These are phyloP conservation scores for Lagopus muta DNA, from an alignment of 2,113 vertebrate genomes.

Conservation along the genomic window DNA sequence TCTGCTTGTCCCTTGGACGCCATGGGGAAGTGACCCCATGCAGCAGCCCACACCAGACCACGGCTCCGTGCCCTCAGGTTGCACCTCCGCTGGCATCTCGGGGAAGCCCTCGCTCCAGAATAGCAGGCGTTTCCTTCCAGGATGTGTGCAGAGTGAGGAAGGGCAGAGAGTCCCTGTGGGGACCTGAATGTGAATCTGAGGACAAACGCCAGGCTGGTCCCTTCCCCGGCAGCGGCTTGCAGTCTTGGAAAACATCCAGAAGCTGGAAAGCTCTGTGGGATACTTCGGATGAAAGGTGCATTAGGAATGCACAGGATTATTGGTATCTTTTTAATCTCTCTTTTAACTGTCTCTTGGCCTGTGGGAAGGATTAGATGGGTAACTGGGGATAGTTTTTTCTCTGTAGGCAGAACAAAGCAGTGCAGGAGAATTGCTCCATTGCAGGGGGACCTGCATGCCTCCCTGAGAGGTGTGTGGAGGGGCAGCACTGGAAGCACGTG, in stretches of 20 bases:
- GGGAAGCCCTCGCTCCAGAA: not conserved
- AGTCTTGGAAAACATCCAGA: constrained; percentile 5
- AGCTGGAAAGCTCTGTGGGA: constrained; percentile 21
- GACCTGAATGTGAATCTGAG: not conserved
- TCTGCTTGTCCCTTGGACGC: not conserved
- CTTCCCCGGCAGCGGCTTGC: not conserved
- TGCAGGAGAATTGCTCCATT: not conserved
- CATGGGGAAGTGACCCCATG: not conserved
- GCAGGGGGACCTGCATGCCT: not conserved
- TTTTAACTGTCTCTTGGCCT: not conserved
- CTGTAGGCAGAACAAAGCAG: fast-evolving
- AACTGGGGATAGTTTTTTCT: not conserved
- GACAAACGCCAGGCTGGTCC: not conserved
- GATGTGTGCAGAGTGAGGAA: not conserved
- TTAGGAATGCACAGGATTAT: constrained; percentile 16
- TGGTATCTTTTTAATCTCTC: constrained; percentile 25
- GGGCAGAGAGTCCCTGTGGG: not conserved
- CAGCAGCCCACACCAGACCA: fast-evolving
- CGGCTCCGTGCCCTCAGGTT: not conserved
- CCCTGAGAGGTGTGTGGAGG: not conserved
- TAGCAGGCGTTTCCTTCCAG: fast-evolving
- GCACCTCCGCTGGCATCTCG: not conserved
- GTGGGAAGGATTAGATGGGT: not conserved
- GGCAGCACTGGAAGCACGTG: fast-evolving
- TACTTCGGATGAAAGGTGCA: not conserved